Evolutionary conservation across 2,888 invertebrate species (phyloP).

Genomic region (Sclerodermus sp.): DNA sequence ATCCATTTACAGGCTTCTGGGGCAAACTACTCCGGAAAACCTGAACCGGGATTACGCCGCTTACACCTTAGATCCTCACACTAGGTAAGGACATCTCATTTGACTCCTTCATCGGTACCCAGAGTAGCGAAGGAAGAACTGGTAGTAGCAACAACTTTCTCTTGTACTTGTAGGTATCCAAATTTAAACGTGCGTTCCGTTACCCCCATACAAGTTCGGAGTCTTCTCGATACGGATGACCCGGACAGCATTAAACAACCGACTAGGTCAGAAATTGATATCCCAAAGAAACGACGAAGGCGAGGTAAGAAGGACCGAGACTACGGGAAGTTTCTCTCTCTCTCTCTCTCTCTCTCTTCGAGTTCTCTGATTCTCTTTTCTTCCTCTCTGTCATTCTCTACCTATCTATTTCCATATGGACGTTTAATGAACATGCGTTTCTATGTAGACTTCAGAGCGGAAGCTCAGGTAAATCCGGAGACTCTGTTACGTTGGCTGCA

Average conservation of each 20-base stretch:
- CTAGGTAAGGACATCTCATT: too few species aligned
- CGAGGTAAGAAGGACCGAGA: slow-evolving; percentile 62
- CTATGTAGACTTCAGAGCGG: slow-evolving; percentile 51
- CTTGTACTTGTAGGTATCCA: slow-evolving; percentile 64
- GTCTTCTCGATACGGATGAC: slow-evolving; percentile 74
- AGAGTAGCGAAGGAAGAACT: background rate
- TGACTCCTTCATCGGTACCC: too few species aligned
- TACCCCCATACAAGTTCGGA: slow-evolving; percentile 73
- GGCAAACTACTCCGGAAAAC: slow-evolving; percentile 96
- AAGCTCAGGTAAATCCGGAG: slow-evolving; percentile 73
- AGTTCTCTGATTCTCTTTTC: too few species aligned
- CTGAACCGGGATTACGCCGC: slow-evolving; percentile 85
- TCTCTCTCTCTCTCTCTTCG: too few species aligned
- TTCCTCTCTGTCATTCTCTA: too few species aligned
- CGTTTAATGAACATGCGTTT: background rate
- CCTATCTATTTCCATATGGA: too few species aligned
- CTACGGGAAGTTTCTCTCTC: too few species aligned
- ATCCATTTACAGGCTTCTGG: slow-evolving; percentile 81
- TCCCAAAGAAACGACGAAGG: slow-evolving; percentile 69
- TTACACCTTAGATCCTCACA: slow-evolving; percentile 85
- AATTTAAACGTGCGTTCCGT: slow-evolving; percentile 79
- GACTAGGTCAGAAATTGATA: slow-evolving; percentile 58
- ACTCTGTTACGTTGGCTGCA: slow-evolving; percentile 78
- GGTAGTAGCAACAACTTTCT: background rate
- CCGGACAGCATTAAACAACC: slow-evolving; percentile 64